phyloP scores from a whole-genome alignment of 64 coral and sea anemone species.

The Catalaphyllia jardinei region DNA sequence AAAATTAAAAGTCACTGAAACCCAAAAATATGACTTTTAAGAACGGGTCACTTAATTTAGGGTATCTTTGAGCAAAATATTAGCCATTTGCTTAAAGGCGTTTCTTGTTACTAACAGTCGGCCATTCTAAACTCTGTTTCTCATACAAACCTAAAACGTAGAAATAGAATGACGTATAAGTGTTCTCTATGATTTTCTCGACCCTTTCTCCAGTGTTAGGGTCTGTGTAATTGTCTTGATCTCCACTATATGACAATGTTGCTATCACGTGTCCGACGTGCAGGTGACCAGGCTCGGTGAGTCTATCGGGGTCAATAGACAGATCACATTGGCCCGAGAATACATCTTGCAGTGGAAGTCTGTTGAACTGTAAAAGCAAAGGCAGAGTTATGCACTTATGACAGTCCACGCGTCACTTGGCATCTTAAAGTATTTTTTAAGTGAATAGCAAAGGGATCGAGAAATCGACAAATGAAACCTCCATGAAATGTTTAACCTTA shows the following conservation, averaged over 20 bases:
- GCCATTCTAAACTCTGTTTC: neutral
- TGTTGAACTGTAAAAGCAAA: conserved; percentile 1
- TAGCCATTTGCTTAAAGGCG: no score
- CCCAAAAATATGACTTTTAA: no score
- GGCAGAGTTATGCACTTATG: neutral
- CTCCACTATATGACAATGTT: neutral
- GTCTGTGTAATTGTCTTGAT: neutral
- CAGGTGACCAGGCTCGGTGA: conserved; percentile 5
- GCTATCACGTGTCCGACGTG: neutral
- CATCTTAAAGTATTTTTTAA: no score
- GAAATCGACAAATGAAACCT: no score
- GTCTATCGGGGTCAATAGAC: neutral
- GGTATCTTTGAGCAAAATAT: no score
- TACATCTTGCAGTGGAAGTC: neutral
- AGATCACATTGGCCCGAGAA: neutral
- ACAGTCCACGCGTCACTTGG: no score
- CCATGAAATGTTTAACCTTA: no score
- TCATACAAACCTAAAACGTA: neutral
- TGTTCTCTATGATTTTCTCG: neutral
- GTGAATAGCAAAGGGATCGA: no score
- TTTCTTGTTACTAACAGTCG: no score
- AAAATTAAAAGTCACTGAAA: no score
- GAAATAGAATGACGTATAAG: conserved; percentile 2
- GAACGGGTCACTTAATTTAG: no score
- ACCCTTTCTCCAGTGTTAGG: neutral